A percentile compares a stretch with the other conserved stretches of the same genome.
These are phyloP conservation scores for Steinernema carpocapsae DNA, from an alignment of 2,888 invertebrate genomes.

Conservation along the genomic window DNA sequence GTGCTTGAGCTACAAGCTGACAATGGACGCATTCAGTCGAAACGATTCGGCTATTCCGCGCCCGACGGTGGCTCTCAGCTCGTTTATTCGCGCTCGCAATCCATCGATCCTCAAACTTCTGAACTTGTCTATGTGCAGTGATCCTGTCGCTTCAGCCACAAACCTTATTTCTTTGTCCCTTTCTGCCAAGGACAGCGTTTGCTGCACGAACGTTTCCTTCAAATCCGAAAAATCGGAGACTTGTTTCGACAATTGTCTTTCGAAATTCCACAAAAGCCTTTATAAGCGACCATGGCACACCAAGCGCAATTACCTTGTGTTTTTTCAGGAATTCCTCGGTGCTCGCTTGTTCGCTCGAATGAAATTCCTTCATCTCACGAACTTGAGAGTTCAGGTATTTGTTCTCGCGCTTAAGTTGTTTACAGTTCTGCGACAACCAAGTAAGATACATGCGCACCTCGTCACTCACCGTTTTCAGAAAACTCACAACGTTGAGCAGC, in stretches of 20 bases:
- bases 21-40: slow-evolving; percentile 14
- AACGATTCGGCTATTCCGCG: slow-evolving; percentile 25
- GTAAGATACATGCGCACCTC: background rate
- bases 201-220: background rate
- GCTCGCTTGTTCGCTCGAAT: background rate
- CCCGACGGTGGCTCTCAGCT: slow-evolving; percentile 9
- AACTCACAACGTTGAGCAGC: slow-evolving; percentile 9
- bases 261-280: background rate
- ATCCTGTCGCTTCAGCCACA: background rate
- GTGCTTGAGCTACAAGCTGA: background rate
- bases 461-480: slow-evolving; percentile 12
- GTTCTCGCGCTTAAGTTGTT: slow-evolving; percentile 19
- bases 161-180: slow-evolving; percentile 13
- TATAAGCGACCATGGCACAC: too few species aligned
- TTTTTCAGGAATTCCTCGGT: background rate
- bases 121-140: too few species aligned
- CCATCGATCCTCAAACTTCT: slow-evolving; percentile 6
- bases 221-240: background rate
- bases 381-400: slow-evolving; percentile 12
- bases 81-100: slow-evolving; percentile 6
- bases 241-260: background rate
- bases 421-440: slow-evolving; percentile 7
- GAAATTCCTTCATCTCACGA: slow-evolving; percentile 15
- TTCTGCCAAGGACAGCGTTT: background rate
- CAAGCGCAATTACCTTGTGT: background rate